Evolutionary conservation across 2,113 vertebrate genomes (phyloP).

Genomic region (Sinocyclocheilus anophthalmus): DNA sequence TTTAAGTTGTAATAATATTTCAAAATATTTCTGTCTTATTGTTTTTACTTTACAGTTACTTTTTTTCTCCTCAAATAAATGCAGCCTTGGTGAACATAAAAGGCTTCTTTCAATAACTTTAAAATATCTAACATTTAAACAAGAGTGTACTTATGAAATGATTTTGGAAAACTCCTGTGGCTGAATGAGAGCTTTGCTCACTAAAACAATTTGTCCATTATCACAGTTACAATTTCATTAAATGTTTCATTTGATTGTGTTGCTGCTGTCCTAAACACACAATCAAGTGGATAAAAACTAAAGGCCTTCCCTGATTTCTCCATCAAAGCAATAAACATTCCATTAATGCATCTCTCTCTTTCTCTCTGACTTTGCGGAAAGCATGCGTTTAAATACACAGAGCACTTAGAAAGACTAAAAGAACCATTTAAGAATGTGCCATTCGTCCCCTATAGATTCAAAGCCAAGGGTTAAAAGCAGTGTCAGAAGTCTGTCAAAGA

Average conservation of each 20-base stretch:
- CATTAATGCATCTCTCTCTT: not conserved
- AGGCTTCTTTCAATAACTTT: no score
- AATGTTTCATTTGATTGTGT: not conserved
- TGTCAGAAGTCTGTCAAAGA: not conserved
- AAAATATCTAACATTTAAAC: no score
- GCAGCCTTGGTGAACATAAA: no score
- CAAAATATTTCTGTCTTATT: no score
- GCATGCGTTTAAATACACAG: not conserved
- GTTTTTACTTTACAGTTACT: no score
- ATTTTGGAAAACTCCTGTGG: no score
- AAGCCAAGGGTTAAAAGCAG: slow-evolving; percentile 6
- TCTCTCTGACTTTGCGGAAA: not conserved
- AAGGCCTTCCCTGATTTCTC: not conserved
- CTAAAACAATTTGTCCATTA: not conserved
- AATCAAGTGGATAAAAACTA: not conserved
- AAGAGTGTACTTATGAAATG: no score
- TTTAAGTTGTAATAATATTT: no score
- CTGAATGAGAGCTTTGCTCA: not conserved
- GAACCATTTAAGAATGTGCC: not conserved
- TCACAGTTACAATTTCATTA: not conserved
- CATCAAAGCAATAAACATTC: not conserved
- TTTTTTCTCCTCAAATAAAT: no score
- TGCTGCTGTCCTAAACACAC: not conserved
- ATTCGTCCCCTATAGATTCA: not conserved
- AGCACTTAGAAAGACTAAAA: not conserved